phyloP scores from a whole-genome alignment of 2,888 invertebrate genomes.

The Catonia carolina region DNA sequence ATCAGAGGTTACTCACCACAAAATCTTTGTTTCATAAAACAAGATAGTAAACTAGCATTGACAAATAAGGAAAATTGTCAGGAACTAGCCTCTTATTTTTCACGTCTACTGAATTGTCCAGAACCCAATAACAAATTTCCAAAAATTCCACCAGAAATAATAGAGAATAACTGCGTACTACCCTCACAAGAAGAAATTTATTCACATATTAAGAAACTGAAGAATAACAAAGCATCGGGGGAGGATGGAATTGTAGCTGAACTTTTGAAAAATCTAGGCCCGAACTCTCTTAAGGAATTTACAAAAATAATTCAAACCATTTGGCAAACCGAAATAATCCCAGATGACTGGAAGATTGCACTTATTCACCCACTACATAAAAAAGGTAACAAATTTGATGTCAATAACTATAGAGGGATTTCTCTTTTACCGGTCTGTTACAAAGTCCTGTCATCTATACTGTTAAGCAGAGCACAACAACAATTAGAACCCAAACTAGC shows the following conservation, averaged over 20 bases:
- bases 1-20: not conserved
- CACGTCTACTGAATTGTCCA: not conserved
- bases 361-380: slow-evolving; percentile 16
- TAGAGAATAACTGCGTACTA: not conserved
- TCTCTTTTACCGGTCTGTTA: slow-evolving; percentile 11
- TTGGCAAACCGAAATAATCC: slow-evolving; percentile 8
- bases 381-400: not conserved
- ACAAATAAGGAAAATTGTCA: not conserved
- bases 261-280: slow-evolving; percentile 21
- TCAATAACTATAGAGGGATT: not conserved
- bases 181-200: slow-evolving; percentile 8
- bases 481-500: slow-evolving; percentile 22
- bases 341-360: slow-evolving; percentile 23
- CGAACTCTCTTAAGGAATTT: slow-evolving; percentile 3
- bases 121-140: slow-evolving; percentile 12
- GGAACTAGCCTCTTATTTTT: not conserved
- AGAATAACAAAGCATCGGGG: slow-evolving; percentile 20
- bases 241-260: slow-evolving; percentile 23
- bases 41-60: not conserved
- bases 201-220: slow-evolving; percentile 6
- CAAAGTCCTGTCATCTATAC: slow-evolving; percentile 10
- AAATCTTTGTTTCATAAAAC: not conserved
- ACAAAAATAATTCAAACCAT: slow-evolving; percentile 14
- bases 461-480: slow-evolving; percentile 17
- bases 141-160: not conserved